Base-by-base conservation (phyloP, 1,140 invertebrate genomes). In the Melanaphis sacchari region DNA sequence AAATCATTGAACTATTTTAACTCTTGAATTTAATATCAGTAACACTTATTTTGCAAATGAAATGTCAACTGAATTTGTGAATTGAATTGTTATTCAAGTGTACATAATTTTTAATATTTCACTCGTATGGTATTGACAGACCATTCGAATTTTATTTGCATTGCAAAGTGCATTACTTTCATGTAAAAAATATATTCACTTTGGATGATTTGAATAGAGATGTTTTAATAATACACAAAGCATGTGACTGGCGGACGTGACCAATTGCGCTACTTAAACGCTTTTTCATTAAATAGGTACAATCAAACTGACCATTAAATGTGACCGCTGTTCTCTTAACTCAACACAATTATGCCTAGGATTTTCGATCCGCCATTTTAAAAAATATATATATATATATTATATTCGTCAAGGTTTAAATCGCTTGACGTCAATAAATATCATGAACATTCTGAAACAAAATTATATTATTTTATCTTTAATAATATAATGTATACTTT, bases 41-140 rank as follows among this genome's bases (percentile, higher is more conserved):
- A 36, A 89, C 87, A 89, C 43, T 52, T 89, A n/a, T 52, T 89
- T 89, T 22, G 21, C 36, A 89, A 89, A 89, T 89, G n/a, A 89
- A 89, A 89, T 38, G 46, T 52, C 87, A 89, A 89, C 43, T 38
- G 46, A n/a, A 52, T 89, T 43, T 41, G 24, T 43, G 36, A 89
- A 4, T 89, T 21, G 36, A 89, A 89, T 52, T 89, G n/a, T 52
- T 89, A 89, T 89, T 89, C 87, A 52, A 89, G 87, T 89, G 46
- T 52, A 52, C n/a, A 38, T 89, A 89, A 89, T 89, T 52, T 89
- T 89, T 52, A 89, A 89, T 89, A 89, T 89, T 89, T 52, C 87
- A 38, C 85, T 87, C 41, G 43, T 49, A 52, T 89, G 87, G 43
- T 89, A 38, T 89, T 89, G 87, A 38, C 87, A 89, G 46, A 52